Percentiles rank a stretch among this genome's conserved stretches.
Evolutionary conservation across 2,113 vertebrate species (phyloP).

Genomic region (Peromyscus polionotus): DNA sequence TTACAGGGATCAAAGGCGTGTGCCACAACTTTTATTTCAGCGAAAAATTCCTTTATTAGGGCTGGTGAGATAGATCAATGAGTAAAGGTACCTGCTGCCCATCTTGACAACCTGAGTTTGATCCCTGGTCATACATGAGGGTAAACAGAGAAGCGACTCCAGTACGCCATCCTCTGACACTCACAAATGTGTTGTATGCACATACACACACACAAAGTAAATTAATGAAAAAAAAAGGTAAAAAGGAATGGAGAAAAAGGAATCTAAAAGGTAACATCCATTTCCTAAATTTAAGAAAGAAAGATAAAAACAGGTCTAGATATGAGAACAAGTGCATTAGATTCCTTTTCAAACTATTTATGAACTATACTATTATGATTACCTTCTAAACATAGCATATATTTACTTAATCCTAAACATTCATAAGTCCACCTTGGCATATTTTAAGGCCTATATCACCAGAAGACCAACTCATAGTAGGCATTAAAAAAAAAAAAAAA

Average conservation of each 20-base stretch:
- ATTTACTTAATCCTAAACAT: constrained; percentile 36
- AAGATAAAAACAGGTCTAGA: constrained; percentile 1
- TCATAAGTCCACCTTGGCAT: constrained; percentile 19
- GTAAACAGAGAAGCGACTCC: not conserved
- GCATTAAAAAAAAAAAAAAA: constrained; percentile 45
- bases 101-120: not conserved
- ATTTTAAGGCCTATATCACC: constrained; percentile 6
- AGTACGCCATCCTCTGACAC: not conserved
- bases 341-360: constrained; percentile 48
- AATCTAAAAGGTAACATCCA: not conserved
- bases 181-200: not conserved
- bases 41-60: constrained; percentile 7
- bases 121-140: no score
- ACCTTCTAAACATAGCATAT: constrained; percentile 9
- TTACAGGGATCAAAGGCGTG: not conserved
- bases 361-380: not conserved
- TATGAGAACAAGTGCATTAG: not conserved
- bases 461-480: not conserved
- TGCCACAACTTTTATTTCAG: not conserved
- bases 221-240: not conserved
- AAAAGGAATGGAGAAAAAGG: not conserved
- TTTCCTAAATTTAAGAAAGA: not conserved
- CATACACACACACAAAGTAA: not conserved
- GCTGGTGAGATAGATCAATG: not conserved
- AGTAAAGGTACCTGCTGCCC: not conserved